Base-by-base conservation (phyloP, 2,888 invertebrate genomes). In the Platycheirus rosarum region DNA sequence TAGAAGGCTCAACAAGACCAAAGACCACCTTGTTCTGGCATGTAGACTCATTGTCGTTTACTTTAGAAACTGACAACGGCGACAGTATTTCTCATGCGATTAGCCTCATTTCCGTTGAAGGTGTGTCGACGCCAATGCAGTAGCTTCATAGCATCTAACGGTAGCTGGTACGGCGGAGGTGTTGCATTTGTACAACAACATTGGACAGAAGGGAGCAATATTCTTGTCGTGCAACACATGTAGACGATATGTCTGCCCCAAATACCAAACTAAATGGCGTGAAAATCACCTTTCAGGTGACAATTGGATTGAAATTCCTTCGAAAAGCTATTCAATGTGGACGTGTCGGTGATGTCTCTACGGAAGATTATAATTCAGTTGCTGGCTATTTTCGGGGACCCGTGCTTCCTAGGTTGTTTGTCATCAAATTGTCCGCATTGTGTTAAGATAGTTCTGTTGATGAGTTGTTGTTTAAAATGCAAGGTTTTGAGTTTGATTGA, bases 271-370 rank as follows among this genome's bases (percentile, higher is more conserved):
- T 63, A 84, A 86, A 87, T 87, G 66, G 85, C 86, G 86, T 70
- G 85, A 86, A 87, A 86, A 86, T 85, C 86, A 87, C 87, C 87
- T 86, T 85, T 87, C 86, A 86, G 86, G 86, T 86, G 85, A 74
- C 84, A 82, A 82, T 82, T 68, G 51, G 42, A 66, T 55, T 62
- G 62, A 44, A 53, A 73, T 78, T 66, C 51, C 16, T 23, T 49
- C 20, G 32, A 9, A 55, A 55, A 55, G n/a, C 37, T 55, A 23
- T 49, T 63, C 42, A 9, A 23, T 57, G 9, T 42, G 14, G n/a
- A n/a, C n/a, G n/a, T n/a, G n/a, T n/a, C n/a, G n/a, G n/a, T n/a
- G n/a, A n/a, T n/a, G n/a, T n/a, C n/a, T n/a, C n/a, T n/a, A n/a
- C n/a, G n/a, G n/a, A n/a, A n/a, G n/a, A n/a, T n/a, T n/a, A n/a